Evolutionary conservation across 1,140 invertebrate species (phyloP).

Genomic region (Hyles euphorbiae): DNA sequence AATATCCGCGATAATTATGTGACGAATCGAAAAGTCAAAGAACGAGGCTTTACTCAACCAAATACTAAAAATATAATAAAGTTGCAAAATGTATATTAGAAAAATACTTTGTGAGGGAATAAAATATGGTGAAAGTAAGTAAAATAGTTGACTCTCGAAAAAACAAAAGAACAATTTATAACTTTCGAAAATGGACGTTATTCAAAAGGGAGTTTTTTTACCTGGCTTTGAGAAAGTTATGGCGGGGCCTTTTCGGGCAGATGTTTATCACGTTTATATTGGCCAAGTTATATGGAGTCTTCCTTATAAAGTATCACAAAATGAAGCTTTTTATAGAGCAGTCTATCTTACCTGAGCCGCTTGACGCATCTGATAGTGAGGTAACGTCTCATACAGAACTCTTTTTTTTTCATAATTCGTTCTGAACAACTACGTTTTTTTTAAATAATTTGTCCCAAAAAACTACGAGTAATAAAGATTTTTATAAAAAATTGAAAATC

Average conservation of each 20-base stretch:
- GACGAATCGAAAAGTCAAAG: no score
- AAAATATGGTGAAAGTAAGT: no score
- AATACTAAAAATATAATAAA: background rate
- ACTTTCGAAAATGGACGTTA: background rate
- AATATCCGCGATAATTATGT: no score
- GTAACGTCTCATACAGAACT: no score
- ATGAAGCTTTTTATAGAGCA: background rate
- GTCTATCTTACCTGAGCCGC: no score
- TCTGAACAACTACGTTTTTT: no score
- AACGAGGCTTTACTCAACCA: background rate
- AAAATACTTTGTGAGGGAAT: background rate
- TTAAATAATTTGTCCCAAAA: no score
- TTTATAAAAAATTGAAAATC: no score
- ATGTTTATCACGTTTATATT: background rate
- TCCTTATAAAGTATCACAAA: no score
- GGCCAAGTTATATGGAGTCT: background rate
- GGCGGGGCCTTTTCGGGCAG: background rate
- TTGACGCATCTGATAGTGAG: no score
- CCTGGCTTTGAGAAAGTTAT: background rate
- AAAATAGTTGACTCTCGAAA: background rate
- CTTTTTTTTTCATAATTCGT: no score
- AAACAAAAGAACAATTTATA: conserved; percentile 2
- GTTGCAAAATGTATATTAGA: background rate
- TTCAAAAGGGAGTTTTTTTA: conserved; percentile 2
- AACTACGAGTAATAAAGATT: no score